Conservation (phyloP, 2,797 vertebrate genomes). For the Cryptoblepharus egeriae region DNA sequence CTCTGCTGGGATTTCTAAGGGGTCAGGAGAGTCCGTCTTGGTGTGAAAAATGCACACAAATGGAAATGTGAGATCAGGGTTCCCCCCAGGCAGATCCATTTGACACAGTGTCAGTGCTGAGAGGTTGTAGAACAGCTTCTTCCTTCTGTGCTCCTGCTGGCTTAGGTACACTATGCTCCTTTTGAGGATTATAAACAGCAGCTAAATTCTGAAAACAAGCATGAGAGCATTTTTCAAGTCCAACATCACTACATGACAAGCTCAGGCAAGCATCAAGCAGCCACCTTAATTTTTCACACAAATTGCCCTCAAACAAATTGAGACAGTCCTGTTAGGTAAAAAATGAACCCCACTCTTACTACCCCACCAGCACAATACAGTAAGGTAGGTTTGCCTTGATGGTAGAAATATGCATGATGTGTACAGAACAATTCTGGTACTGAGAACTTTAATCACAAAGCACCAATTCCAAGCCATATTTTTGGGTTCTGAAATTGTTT, state of each 20-base stretch:
- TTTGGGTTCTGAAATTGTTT: not conserved
- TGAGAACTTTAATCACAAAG: too few species aligned
- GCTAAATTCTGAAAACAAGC: not conserved
- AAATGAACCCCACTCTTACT: too few species aligned
- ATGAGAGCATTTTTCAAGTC: not conserved
- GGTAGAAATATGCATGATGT: too few species aligned
- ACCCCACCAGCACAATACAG: too few species aligned
- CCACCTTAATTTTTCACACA: too few species aligned
- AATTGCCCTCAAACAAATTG: too few species aligned
- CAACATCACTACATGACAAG: too few species aligned
- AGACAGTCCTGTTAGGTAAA: too few species aligned
- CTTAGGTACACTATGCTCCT: not conserved
- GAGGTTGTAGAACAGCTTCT: constrained; percentile 1
- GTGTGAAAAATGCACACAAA: not conserved
- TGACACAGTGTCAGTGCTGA: constrained; percentile 2
- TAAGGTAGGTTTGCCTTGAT: too few species aligned
- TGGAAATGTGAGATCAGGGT: constrained; percentile 19
- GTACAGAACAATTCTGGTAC: not conserved
- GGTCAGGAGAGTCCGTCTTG: not conserved
- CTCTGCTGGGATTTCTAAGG: not conserved
- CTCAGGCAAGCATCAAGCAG: too few species aligned
- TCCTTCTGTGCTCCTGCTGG: not conserved
- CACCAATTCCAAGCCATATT: too few species aligned
- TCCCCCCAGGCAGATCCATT: not conserved
- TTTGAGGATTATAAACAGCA: not conserved